Base-by-base conservation (phyloP, 2,113 vertebrate genomes). In the Maccullochella peelii region DNA sequence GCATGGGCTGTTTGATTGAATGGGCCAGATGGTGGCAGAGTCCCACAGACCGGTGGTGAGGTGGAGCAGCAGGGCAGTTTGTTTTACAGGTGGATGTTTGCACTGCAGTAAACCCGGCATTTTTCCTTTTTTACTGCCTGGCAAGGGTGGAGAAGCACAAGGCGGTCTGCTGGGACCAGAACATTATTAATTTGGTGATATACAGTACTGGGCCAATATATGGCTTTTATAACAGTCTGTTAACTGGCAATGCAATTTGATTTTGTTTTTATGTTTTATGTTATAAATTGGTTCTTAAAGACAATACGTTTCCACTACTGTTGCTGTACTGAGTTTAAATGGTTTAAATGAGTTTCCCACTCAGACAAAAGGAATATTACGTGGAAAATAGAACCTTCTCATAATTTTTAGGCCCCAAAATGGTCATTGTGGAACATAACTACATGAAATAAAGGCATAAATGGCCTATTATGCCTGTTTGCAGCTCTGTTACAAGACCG, bases 11-110 rank as follows among this genome's bases (percentile, higher is more conserved):
- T 80, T 40, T 62, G 21, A 8, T 38, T 87, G 87, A 92, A 85
- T 84, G 74, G 70, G 33, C n/a, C 18, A 15, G 78, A 55, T 66
- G 88, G 88, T 84, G 86, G 27, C 42, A 52, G 65, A 50, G n/a
- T 4, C 30, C 20, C 18, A 27, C 0, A 27, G 65, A 23, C 5
- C 9, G 59, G 58, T 40, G 75, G 23, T 40, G 76, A 84, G 84
- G 55, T 54, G 76, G 49, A 86, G 75, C 82, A 55, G 73, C 55
- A 67, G 50, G 27, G 36, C 38, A 20, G 72, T 57, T 20, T 38
- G 4, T 85, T 88, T 87, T 84, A 90, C 91, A 90, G 85, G 86
- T 92, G 83, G 70, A 61, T 83, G 74, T 80, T 79, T 86, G 76
- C 49, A 8, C 57, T 21, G 80, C 80, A 87, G 77, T 83, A 77